Conservation (phyloP, 2,113 vertebrate genomes). For the Hoplias malabaricus region DNA sequence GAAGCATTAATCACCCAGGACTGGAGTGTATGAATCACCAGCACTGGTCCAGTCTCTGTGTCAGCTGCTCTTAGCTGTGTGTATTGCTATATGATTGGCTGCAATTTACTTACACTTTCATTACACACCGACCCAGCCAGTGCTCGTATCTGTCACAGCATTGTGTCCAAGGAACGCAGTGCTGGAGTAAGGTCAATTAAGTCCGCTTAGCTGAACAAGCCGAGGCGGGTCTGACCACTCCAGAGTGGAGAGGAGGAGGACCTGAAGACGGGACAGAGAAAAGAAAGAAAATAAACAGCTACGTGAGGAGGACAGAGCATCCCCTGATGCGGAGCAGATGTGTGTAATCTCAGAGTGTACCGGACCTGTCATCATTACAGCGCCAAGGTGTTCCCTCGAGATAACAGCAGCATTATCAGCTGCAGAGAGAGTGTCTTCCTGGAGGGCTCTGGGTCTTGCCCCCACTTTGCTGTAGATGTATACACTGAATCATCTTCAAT, state of each 20-base stretch:
- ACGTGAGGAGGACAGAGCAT: constrained; percentile 32
- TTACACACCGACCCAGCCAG: neutral
- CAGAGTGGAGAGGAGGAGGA: neutral
- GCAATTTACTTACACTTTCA: neutral
- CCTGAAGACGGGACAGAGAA: constrained; percentile 44
- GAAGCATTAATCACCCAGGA: no score
- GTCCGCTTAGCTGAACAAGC: constrained; percentile 44
- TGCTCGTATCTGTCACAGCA: neutral
- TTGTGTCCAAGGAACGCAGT: neutral
- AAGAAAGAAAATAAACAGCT: constrained; percentile 49
- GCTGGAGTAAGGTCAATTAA: constrained; percentile 36
- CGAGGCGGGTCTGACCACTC: constrained; percentile 44
- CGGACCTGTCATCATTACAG: constrained; percentile 54
- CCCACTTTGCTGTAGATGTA: neutral
- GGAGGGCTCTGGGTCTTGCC: neutral
- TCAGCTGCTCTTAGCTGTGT: neutral
- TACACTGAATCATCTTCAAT: neutral
- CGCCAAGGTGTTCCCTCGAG: constrained; percentile 54
- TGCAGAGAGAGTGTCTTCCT: constrained; percentile 44
- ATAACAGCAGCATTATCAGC: constrained; percentile 61
- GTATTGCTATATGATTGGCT: constrained; percentile 27
- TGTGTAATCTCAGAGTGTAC: constrained; percentile 54
- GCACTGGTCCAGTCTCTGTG: neutral
- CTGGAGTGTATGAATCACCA: no score
- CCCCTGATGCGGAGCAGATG: constrained; percentile 64